Evolutionary conservation across 2,797 vertebrate genomes (phyloP), one percentile per base, ranked within the genome.

Genomic region (Eleutherodactylus coqui): DNA sequence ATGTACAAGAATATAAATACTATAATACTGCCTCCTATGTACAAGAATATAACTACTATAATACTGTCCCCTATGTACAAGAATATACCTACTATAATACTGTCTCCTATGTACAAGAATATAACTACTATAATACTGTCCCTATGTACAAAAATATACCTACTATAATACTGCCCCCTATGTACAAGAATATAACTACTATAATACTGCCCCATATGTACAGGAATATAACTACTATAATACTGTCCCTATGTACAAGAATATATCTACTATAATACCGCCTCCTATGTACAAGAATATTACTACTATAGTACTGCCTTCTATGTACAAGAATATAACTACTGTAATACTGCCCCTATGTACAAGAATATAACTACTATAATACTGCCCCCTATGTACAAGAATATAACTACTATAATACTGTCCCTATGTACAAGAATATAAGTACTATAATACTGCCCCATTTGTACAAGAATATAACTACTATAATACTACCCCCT

Each of bases 201-300:
- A 60, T 27, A 60, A 60, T 60, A 60, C 58, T 60, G n/a, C 58
- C 14, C 58, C 58, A 4, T 64, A 64, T 64, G 6, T 64, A 64
- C 60, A 64, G 34, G 60, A 64, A 64, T 64, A 64, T 64, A 64
- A 64, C 60, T 34, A 64, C 60, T 64, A 64, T 53, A 60, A 60
- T 60, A 60, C 58, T 60, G n/a, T n/a, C 14, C 58, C 58, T 27
- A 60, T 60, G 11, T 27, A 60, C 58, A 60, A 60, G 58, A 60
- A 60, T 53, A 53, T 53, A 60, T 27, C 58, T 60, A 60, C 58
- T 60, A 60, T 60, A 60, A 60, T 27, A 60, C n/a, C 9, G 1
- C 3, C 58, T 14, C 58, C 58, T 29, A 60, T 60, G 11, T 60
- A 60, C 58, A 60, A 60, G 55, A 60, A 60, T 60, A 60, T 60